Evolutionary conservation across 2,888 invertebrate genomes (phyloP).

Genomic region (Ornithoptera priamus): DNA sequence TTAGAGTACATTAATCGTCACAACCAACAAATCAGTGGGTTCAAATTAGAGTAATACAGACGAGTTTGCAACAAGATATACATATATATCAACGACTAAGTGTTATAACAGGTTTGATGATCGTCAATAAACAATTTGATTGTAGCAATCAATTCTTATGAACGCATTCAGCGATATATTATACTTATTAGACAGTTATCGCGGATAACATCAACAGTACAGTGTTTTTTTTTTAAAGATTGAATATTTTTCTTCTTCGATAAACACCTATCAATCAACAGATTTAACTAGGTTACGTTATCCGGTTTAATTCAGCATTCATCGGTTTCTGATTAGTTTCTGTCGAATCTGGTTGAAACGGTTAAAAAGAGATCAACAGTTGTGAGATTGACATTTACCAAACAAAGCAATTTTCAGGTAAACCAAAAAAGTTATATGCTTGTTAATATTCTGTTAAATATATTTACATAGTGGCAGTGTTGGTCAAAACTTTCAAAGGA

Average conservation of each 20-base stretch:
- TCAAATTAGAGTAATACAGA: constrained; percentile 7
- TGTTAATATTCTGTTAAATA: not conserved
- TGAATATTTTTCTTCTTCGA: not conserved
- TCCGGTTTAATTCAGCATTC: too few species aligned
- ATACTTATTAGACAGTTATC: not conserved
- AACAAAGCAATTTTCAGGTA: not conserved
- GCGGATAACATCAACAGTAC: not conserved
- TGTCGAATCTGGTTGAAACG: too few species aligned
- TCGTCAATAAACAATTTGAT: constrained; percentile 10
- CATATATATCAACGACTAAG: not conserved
- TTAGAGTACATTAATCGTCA: constrained; percentile 9
- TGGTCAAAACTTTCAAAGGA: constrained; percentile 33
- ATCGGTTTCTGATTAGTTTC: too few species aligned
- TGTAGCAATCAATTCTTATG: constrained; percentile 10
- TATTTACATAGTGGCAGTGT: not conserved
- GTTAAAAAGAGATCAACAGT: too few species aligned
- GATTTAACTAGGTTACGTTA: too few species aligned
- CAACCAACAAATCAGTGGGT: not conserved
- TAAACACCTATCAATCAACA: too few species aligned
- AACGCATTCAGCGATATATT: not conserved
- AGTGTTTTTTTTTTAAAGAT: not conserved
- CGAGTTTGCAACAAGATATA: constrained; percentile 1
- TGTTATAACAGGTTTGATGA: constrained; percentile 11
- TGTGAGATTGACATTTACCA: too few species aligned
- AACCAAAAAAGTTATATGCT: too few species aligned